Percentiles rank a stretch among this genome's conserved stretches.
Conservation (phyloP, 2,888 invertebrate species). For the Macrophya alboannulata region DNA sequence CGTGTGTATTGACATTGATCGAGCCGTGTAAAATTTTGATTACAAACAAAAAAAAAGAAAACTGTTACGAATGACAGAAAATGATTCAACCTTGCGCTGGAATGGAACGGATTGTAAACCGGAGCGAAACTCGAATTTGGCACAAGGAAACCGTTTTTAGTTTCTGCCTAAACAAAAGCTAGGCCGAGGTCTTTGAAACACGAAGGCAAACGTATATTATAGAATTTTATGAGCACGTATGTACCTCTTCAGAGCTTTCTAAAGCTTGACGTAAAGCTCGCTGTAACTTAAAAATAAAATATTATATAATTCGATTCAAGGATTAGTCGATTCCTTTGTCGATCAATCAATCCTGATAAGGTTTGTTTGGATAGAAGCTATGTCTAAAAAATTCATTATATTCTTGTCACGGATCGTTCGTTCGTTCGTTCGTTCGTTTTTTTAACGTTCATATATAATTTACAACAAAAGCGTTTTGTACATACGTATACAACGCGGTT, state of each 20-base stretch:
- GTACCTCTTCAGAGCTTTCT: background rate
- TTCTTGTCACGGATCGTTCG: background rate
- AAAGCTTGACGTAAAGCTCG: too few species aligned
- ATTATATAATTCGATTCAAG: background rate
- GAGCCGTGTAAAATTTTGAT: background rate
- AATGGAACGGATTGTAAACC: background rate
- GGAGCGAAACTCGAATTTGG: background rate
- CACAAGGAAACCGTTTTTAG: conserved; percentile 12
- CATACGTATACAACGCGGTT: background rate
- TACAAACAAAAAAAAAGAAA: background rate
- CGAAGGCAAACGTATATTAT: background rate
- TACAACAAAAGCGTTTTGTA: too few species aligned
- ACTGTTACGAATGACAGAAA: background rate
- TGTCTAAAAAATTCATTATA: background rate
- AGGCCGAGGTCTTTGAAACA: conserved; percentile 31
- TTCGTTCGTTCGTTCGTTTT: background rate
- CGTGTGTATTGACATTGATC: background rate
- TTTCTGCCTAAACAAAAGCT: conserved; percentile 31
- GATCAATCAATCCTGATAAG: background rate
- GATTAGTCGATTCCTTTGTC: background rate
- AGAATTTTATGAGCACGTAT: conserved; percentile 11
- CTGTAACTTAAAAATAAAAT: background rate
- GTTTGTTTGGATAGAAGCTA: background rate
- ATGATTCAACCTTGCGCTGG: background rate
- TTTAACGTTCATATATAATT: background rate